These are phyloP conservation scores for Limnephilus marmoratus DNA, from an alignment of 2,888 invertebrate species.

Conservation along the genomic window DNA sequence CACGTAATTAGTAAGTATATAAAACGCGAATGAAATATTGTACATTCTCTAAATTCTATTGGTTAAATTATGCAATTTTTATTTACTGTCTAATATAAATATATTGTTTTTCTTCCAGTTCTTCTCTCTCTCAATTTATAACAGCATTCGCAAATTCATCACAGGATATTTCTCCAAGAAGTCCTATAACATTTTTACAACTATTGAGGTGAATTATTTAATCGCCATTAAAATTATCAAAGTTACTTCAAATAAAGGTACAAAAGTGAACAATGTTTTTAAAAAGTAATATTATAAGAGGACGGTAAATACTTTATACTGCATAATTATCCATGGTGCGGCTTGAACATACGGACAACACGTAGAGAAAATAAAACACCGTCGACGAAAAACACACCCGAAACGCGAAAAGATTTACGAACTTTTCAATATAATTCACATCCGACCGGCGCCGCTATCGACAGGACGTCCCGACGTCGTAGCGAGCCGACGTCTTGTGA, in stretches of 20 bases:
- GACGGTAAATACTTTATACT: background rate
- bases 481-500: slow-evolving; percentile 67
- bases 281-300: background rate
- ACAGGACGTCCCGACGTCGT: slow-evolving; percentile 44
- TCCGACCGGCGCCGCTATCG: slow-evolving; percentile 33
- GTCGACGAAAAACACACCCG: slow-evolving; percentile 24
- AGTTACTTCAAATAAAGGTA: background rate
- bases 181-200: background rate
- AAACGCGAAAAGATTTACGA: slow-evolving; percentile 26
- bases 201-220: background rate
- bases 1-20: background rate
- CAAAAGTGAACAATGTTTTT: background rate
- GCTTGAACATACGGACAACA: background rate
- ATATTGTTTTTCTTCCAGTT: background rate
- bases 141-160: background rate
- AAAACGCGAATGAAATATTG: background rate
- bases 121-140: background rate
- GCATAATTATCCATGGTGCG: background rate
- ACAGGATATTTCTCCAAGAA: background rate
- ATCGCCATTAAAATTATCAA: background rate
- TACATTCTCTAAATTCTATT: background rate
- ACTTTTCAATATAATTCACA: slow-evolving; percentile 20
- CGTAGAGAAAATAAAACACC: slow-evolving; percentile 12
- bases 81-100: no score
- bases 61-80: background rate